A percentile compares a stretch with the other conserved stretches of the same genome.
Conservation (phyloP, 2,888 invertebrate genomes). For the Bedellia somnulentella region DNA sequence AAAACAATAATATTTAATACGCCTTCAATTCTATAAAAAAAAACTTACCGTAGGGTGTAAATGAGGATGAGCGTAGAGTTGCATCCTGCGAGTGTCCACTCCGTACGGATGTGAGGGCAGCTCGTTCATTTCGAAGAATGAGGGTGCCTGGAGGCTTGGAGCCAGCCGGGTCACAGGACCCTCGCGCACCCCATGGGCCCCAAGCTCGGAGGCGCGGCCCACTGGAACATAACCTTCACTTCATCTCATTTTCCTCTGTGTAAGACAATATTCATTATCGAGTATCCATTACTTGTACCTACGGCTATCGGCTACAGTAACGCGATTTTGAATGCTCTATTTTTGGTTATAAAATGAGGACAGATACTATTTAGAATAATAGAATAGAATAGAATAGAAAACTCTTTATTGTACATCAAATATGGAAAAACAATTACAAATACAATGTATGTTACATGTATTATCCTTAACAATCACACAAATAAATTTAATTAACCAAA, state of each 20-base stretch:
- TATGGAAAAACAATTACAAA: too few relatives aligned
- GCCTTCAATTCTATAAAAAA: too few relatives aligned
- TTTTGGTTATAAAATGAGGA: too few relatives aligned
- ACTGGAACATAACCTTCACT: conserved; percentile 20
- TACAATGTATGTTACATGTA: too few relatives aligned
- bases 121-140: conserved; percentile 44
- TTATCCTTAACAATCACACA: too few relatives aligned
- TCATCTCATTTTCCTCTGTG: background rate
- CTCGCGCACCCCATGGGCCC: conserved; percentile 29
- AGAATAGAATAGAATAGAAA: too few relatives aligned
- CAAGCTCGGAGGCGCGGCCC: conserved; percentile 35
- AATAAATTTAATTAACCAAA: too few relatives aligned
- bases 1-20: too few relatives aligned
- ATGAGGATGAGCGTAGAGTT: conserved; percentile 38
- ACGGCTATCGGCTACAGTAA: background rate
- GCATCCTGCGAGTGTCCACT: conserved; percentile 45
- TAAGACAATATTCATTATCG: too few relatives aligned
- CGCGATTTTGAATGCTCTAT: background rate
- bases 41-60: conserved; percentile 39
- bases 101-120: conserved; percentile 32
- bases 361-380: too few relatives aligned
- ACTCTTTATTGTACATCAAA: too few relatives aligned
- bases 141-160: conserved; percentile 21
- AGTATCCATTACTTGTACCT: background rate
- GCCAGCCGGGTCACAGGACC: conserved; percentile 27